phyloP scores from a whole-genome alignment of 2,888 invertebrate species.

The Pseudococcus longispinus region DNA sequence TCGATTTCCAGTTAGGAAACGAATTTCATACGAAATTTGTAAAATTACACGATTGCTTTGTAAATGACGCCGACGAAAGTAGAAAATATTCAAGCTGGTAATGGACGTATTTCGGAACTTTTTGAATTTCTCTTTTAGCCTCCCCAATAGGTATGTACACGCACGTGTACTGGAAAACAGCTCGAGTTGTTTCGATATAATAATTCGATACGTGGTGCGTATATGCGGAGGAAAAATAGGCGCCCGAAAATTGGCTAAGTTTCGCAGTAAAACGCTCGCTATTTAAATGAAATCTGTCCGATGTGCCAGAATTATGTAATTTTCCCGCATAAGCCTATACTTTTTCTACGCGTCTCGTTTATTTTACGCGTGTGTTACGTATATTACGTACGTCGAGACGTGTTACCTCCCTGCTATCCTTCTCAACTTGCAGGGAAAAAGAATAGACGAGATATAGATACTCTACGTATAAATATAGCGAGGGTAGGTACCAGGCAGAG shows the following conservation, averaged over 20 bases:
- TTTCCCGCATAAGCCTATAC: not conserved
- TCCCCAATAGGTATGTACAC: not conserved
- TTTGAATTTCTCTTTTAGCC: too few relatives aligned
- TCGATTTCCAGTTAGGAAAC: too few relatives aligned
- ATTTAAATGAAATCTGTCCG: not conserved
- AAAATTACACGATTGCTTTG: too few relatives aligned
- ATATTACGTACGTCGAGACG: not conserved
- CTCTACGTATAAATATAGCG: not conserved
- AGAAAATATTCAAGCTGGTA: too few relatives aligned
- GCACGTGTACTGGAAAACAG: not conserved
- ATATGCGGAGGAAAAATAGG: not conserved
- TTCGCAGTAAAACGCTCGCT: not conserved
- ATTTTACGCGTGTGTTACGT: not conserved
- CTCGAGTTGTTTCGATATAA: not conserved
- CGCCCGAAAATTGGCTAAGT: not conserved
- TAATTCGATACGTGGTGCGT: not conserved
- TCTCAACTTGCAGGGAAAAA: not conserved
- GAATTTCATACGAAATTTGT: too few relatives aligned
- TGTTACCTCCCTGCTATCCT: not conserved
- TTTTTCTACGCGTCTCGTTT: not conserved
- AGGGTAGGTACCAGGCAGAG: not conserved
- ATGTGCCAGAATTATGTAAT: not conserved
- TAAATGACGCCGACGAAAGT: too few relatives aligned
- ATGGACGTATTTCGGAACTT: too few relatives aligned
- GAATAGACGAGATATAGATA: not conserved